Evolutionary conservation across 2,888 invertebrate genomes (phyloP).

Genomic region (Latheticus oryzae): DNA sequence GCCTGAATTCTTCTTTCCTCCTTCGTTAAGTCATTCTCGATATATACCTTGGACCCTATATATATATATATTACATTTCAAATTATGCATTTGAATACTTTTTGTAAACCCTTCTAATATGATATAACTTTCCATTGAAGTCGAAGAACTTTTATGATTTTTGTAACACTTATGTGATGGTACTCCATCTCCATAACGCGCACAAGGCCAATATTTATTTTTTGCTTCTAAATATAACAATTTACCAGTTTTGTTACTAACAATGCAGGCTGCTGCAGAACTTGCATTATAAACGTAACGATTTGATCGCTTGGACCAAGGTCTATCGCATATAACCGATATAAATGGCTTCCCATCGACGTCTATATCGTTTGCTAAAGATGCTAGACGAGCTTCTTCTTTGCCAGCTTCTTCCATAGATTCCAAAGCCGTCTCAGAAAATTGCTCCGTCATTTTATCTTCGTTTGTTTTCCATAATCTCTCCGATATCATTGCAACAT

Average conservation of each 20-base stretch:
- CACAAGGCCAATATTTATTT: conserved; percentile 40
- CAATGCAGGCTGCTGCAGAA: conserved; percentile 17
- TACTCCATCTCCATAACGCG: not conserved
- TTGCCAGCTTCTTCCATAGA: no score
- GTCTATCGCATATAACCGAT: not conserved
- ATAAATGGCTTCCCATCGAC: not conserved
- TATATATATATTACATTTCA: conserved; percentile 39
- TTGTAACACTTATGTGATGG: conserved; percentile 38
- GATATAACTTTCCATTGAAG: conserved; percentile 42
- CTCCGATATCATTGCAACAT: no score
- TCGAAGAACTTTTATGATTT: conserved; percentile 39
- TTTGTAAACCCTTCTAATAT: conserved; percentile 41
- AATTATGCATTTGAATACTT: conserved; percentile 36
- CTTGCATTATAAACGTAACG: not conserved
- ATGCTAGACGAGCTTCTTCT: no score
- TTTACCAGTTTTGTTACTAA: conserved; percentile 28
- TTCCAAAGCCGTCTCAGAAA: no score
- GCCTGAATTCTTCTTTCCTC: no score
- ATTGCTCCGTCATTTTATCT: no score
- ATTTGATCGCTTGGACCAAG: conserved; percentile 1
- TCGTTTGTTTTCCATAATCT: no score
- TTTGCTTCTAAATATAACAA: conserved; percentile 26
- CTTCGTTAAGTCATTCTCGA: no score
- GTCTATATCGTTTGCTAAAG: conserved; percentile 37
- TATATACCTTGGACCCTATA: no score